These are phyloP conservation scores for Empidonax traillii DNA, from an alignment of 2,113 vertebrate species.

Conservation along the genomic window DNA sequence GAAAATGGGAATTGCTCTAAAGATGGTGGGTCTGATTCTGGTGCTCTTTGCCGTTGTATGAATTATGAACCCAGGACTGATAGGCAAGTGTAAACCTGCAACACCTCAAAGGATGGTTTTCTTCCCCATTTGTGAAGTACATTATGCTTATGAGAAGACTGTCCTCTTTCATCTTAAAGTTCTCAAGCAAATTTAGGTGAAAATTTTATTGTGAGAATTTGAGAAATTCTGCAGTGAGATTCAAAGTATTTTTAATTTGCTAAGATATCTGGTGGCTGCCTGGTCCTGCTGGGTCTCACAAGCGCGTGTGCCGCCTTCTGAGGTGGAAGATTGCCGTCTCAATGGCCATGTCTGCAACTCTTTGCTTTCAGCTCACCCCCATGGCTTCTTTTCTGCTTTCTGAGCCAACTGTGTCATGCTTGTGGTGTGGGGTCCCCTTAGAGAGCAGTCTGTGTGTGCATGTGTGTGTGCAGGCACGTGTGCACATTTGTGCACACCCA, in stretches of 20 bases:
- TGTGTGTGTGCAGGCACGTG: neutral
- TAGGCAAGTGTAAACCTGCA: neutral
- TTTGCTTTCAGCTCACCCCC: neutral
- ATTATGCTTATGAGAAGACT: neutral
- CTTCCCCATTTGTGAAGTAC: neutral
- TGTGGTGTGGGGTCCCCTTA: neutral
- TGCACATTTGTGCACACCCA: neutral
- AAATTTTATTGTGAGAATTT: neutral
- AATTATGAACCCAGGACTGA: neutral
- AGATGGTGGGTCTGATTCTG: neutral
- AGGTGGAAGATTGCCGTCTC: neutral
- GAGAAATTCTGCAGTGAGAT: neutral
- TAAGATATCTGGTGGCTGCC: rapidly evolving
- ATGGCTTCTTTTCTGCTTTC: neutral
- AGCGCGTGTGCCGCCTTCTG: neutral
- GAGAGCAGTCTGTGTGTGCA: neutral
- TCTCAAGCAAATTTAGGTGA: neutral
- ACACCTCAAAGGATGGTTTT: neutral
- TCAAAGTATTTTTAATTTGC: neutral
- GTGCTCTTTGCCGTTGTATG: neutral
- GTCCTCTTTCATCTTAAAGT: neutral
- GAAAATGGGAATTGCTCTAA: neutral
- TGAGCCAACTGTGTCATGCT: neutral
- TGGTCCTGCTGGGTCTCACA: neutral
- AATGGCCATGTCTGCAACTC: neutral